Base-by-base conservation (phyloP, 1,140 invertebrate genomes). In the Thrips palmi region DNA sequence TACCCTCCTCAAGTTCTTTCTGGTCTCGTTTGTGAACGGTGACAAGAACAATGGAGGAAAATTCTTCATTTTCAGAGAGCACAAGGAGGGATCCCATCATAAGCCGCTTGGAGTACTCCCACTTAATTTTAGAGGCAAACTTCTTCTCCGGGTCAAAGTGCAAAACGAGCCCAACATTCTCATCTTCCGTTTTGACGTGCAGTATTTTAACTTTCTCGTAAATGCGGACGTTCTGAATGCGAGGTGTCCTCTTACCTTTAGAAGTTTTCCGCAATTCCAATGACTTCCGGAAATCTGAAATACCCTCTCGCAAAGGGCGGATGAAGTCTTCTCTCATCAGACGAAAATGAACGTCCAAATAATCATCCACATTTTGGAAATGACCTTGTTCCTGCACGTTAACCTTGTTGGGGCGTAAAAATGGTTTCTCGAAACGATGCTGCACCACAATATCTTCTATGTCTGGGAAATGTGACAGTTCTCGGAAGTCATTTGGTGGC, bases 71-170 rank as follows among this genome's bases (percentile, higher is more conserved):
- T 7, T 45, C 56, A 1, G 75, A 75, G 19, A 87, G 64, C 42
- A 75, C 68, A 0, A 86, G 45, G n/a, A 86, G 53, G 0, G 76
- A 72, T 1, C 81, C 81, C 54, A 57, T 71, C 49, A 82, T 64
- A 20, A 86, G 65, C 33, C 71, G 56, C 49, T 71, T 70, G 0
- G 62, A 60, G 23, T 52, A 45, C 33, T 53, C 53, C 48, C 51
- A 57, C 6, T 45, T 47, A 7, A 52, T 47, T 33, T 41, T 48
- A n/a, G n/a, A n/a, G 29, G 37, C 11, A 47, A n/a, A 33, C 2
- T 31, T 18, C 11, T 45, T 43, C 4, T 41, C 14, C 3, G 42
- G 34, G 10, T 45, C 43, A 39, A 45, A 45, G 17, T 23, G 15
- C 2, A 45, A 23, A 19, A 42, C 3, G 11, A 42, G 12, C 20